Evolutionary conservation across 2,888 invertebrate species (phyloP).

Genomic region (Listrodromus nycthemerus): DNA sequence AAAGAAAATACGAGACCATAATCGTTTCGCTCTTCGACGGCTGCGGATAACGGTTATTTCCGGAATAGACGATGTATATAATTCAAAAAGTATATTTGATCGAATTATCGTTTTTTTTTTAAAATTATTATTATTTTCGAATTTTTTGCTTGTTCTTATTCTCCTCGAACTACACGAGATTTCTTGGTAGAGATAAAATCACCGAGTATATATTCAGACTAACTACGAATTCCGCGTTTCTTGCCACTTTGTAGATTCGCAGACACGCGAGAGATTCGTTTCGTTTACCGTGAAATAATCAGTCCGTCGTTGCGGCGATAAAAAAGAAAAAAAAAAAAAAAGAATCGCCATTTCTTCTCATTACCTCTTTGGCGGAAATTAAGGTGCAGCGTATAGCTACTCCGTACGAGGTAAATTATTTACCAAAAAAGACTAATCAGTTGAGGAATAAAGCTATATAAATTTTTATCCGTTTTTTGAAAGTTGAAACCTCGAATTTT

Average conservation of each 20-base stretch:
- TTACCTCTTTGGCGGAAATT: conserved; percentile 1
- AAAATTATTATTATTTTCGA: not conserved
- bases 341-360: not conserved
- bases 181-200: conserved; percentile 17
- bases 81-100: conserved; percentile 25
- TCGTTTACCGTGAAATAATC: conserved; percentile 14
- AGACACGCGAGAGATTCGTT: conserved; percentile 36
- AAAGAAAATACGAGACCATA: conserved; percentile 54
- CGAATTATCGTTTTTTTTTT: conserved; percentile 9
- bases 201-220: conserved; percentile 27
- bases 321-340: conserved; percentile 2
- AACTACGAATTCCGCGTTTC: not conserved
- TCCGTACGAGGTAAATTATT: not conserved
- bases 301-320: not conserved
- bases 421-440: not conserved
- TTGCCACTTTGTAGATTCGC: conserved; percentile 14
- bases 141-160: not conserved
- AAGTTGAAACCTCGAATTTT: conserved; percentile 6
- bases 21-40: conserved; percentile 30
- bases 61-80: conserved; percentile 16
- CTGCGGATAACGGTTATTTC: conserved; percentile 32
- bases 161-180: not conserved
- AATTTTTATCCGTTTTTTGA: not conserved
- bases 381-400: not conserved
- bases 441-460: not conserved